Percentiles rank a stretch among this genome's conserved stretches.
Conservation (phyloP, 2,888 invertebrate species). For the Apamea monoglypha region DNA sequence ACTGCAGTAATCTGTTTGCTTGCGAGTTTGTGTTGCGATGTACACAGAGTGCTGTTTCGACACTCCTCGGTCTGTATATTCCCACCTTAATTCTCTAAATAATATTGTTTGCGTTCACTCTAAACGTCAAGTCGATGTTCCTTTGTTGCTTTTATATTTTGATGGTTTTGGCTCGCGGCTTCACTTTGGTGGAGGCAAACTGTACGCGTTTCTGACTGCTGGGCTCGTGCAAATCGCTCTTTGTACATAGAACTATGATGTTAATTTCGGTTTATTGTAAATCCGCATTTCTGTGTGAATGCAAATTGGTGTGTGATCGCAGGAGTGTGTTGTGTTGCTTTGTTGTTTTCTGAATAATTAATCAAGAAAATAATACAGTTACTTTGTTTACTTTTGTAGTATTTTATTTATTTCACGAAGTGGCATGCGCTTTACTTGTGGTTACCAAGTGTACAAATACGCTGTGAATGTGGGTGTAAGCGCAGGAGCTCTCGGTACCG, state of each 20-base stretch:
- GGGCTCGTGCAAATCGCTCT: slow-evolving; percentile 24
- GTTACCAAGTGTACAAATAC: neutral
- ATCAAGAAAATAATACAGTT: neutral
- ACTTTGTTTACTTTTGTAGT: neutral
- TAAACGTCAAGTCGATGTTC: slow-evolving; percentile 25
- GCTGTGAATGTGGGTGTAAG: too few relatives aligned
- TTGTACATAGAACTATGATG: neutral
- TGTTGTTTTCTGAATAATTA: too few relatives aligned
- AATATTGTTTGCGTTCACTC: slow-evolving; percentile 42
- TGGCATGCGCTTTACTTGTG: neutral
- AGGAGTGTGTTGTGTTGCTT: neutral
- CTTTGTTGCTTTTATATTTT: slow-evolving; percentile 44
- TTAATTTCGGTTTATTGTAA: slow-evolving; percentile 3
- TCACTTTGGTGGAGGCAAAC: slow-evolving; percentile 5
- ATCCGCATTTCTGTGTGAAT: neutral
- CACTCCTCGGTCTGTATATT: slow-evolving; percentile 13
- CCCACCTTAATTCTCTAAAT: slow-evolving; percentile 49
- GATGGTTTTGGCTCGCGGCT: slow-evolving; percentile 31
- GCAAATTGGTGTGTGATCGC: neutral
- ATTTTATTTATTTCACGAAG: neutral
- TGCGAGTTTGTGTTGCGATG: slow-evolving; percentile 44
- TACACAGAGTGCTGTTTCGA: slow-evolving; percentile 25
- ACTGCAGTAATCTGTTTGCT: slow-evolving; percentile 56
- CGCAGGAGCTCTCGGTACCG: too few relatives aligned
- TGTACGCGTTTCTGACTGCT: slow-evolving; percentile 3